Conservation (phyloP, 2,113 vertebrate species). For the Cheilinus undulatus region DNA sequence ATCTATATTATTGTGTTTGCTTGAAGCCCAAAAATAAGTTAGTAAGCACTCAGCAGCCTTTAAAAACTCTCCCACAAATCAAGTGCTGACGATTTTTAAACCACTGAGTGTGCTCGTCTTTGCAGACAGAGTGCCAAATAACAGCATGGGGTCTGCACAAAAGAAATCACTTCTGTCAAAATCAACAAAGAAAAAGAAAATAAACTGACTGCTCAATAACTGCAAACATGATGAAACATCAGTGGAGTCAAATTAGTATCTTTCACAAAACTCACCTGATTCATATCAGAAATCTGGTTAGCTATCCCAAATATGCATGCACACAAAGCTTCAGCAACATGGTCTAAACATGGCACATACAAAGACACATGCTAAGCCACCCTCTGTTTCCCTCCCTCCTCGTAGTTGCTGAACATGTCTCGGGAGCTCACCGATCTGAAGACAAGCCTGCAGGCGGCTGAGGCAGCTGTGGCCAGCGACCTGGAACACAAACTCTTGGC, state of each 20-base stretch:
- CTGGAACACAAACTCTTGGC: constrained; percentile 81
- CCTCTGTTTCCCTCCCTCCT: constrained; percentile 6
- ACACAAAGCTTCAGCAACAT: too few relatives aligned
- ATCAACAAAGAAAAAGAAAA: neutral
- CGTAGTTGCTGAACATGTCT: constrained; percentile 96
- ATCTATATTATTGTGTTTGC: neutral
- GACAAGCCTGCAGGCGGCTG: constrained; percentile 92
- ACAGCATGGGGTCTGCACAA: neutral
- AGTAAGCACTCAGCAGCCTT: neutral
- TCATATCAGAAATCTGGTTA: too few relatives aligned
- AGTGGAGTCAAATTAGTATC: neutral
- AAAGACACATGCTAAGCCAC: constrained; percentile 11
- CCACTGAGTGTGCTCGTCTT: neutral
- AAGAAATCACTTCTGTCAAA: neutral
- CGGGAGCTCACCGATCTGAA: constrained; percentile 95
- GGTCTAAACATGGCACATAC: neutral
- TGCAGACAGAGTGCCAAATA: neutral
- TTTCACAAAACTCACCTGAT: neutral
- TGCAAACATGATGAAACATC: neutral
- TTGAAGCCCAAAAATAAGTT: neutral
- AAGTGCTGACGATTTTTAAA: neutral
- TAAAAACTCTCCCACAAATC: neutral
- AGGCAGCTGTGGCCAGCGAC: constrained; percentile 87
- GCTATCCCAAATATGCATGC: too few relatives aligned
- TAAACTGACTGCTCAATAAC: neutral